phyloP scores from a whole-genome alignment of 1,140 invertebrate species.

The Aphidius gifuensis region DNA sequence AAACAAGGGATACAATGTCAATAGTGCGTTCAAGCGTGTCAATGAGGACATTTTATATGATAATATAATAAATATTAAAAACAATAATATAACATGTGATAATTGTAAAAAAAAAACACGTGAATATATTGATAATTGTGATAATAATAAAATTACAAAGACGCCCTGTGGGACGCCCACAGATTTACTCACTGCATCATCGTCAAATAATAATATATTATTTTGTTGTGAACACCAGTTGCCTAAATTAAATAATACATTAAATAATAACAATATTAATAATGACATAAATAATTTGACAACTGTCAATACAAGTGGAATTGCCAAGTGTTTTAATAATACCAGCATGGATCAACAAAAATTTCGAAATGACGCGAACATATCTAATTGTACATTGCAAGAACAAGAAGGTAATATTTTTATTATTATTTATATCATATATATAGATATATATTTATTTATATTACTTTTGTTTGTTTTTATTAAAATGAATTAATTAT shows the following conservation, averaged over 20 bases:
- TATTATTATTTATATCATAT: constrained; percentile 9
- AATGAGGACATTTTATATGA: constrained; percentile 21
- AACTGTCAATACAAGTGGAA: constrained; percentile 24
- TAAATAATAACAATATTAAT: constrained; percentile 22
- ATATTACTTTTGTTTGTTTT: too few species aligned
- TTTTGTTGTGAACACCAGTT: constrained; percentile 28
- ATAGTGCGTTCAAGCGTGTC: constrained; percentile 42
- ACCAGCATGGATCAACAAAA: constrained; percentile 35
- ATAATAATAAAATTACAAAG: constrained; percentile 23
- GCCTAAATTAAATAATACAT: constrained; percentile 2
- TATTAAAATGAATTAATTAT: too few species aligned
- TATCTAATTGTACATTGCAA: constrained; percentile 28
- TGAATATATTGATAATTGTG: constrained; percentile 19
- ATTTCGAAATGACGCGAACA: constrained; percentile 31
- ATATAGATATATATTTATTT: not conserved
- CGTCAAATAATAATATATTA: constrained; percentile 8
- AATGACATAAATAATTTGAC: constrained; percentile 31
- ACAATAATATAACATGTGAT: constrained; percentile 19
- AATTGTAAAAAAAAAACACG: constrained; percentile 13
- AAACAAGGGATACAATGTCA: constrained; percentile 51
- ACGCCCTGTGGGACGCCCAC: constrained; percentile 46
- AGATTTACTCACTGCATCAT: constrained; percentile 39
- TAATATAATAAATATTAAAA: constrained; percentile 19
- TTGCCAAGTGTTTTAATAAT: constrained; percentile 19
- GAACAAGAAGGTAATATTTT: constrained; percentile 32